These are phyloP conservation scores for Globodera rostochiensis DNA, from an alignment of 1,140 invertebrate genomes.

Conservation along the genomic window DNA sequence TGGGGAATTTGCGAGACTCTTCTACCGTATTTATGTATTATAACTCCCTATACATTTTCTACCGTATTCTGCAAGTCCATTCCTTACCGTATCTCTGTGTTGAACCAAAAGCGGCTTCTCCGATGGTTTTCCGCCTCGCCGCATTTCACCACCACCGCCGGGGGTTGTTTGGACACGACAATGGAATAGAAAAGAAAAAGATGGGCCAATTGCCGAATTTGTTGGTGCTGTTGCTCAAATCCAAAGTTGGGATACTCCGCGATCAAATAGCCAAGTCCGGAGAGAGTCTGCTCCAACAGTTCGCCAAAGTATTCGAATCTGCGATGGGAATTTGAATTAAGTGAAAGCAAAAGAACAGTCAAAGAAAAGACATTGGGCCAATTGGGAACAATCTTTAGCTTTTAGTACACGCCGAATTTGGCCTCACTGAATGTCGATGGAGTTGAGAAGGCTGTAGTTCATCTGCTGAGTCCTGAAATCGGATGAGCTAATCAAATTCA, in stretches of 20 bases:
- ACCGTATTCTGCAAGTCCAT: no score
- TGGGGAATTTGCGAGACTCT: no score
- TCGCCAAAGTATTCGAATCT: slow-evolving; percentile 65
- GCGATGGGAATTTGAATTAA: slow-evolving; percentile 1
- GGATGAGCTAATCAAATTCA: background rate
- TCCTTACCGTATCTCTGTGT: slow-evolving; percentile 61
- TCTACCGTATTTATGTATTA: no score
- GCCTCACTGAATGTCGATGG: slow-evolving; percentile 56
- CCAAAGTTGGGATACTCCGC: slow-evolving; percentile 55
- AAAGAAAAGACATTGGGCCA: no score
- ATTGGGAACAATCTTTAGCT: no score
- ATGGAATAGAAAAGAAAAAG: slow-evolving; percentile 65
- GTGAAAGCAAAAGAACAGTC: background rate
- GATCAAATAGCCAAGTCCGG: slow-evolving; percentile 54
- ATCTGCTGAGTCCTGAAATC: slow-evolving; percentile 50
- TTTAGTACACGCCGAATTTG: background rate
- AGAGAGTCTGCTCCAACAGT: slow-evolving; percentile 62
- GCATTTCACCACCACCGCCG: slow-evolving; percentile 64
- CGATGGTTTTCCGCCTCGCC: slow-evolving; percentile 65
- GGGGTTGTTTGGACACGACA: slow-evolving; percentile 56
- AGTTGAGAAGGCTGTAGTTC: slow-evolving; percentile 56
- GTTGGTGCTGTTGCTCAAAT: slow-evolving; percentile 55
- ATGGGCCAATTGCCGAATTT: slow-evolving; percentile 59
- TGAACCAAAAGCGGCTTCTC: slow-evolving; percentile 64
- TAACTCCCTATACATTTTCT: no score